These are phyloP conservation scores for Xestia rhomboidea DNA, from an alignment of 2,888 invertebrate genomes.

Conservation along the genomic window DNA sequence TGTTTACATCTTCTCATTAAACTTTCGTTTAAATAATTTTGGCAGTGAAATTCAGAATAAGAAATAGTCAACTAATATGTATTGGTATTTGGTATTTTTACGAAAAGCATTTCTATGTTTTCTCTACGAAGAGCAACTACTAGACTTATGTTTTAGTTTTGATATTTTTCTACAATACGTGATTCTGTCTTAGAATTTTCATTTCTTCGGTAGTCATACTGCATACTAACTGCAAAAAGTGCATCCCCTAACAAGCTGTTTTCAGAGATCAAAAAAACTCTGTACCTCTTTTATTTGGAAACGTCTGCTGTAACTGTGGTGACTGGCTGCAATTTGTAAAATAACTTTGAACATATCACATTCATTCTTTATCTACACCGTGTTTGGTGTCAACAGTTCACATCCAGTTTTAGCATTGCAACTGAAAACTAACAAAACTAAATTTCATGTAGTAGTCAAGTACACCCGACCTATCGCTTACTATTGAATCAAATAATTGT, in stretches of 20 bases:
- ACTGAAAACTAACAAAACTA: neutral
- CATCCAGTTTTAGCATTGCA: neutral
- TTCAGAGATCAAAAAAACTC: neutral
- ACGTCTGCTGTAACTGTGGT: neutral
- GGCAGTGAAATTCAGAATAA: neutral
- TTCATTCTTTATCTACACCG: neutral
- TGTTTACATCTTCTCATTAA: neutral
- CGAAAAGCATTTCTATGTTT: neutral
- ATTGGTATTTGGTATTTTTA: neutral
- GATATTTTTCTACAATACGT: neutral
- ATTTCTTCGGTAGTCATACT: neutral
- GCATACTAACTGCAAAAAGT: neutral
- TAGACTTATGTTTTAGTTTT: neutral
- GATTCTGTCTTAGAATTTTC: neutral
- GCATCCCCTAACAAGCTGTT: too few species aligned
- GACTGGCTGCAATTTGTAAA: neutral
- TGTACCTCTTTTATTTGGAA: neutral
- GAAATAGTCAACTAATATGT: neutral
- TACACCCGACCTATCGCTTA: neutral
- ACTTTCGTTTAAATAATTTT: too few species aligned
- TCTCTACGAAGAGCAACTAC: neutral
- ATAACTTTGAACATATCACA: neutral
- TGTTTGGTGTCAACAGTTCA: neutral
- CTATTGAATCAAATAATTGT: constrained; percentile 30
- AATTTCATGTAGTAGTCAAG: neutral